These are phyloP conservation scores for Stictocephala bisonia DNA, from an alignment of 2,888 invertebrate species.

Conservation along the genomic window DNA sequence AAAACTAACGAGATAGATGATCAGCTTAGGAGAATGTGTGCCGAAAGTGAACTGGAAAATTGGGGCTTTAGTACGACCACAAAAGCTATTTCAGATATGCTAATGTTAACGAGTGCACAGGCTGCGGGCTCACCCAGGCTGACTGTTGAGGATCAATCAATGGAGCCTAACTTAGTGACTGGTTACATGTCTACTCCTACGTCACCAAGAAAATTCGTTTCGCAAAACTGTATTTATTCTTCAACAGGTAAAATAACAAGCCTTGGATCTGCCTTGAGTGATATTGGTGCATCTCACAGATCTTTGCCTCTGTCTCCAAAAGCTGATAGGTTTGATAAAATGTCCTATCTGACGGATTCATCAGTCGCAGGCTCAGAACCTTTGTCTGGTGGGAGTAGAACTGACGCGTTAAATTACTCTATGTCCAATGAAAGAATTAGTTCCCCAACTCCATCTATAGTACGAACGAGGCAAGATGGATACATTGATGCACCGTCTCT, in stretches of 20 bases:
- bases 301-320: constrained; percentile 49
- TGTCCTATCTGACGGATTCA: constrained; percentile 63
- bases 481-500: constrained; percentile 64
- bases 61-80: constrained; percentile 67
- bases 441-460: constrained; percentile 71
- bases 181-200: constrained; percentile 49
- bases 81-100: constrained; percentile 22
- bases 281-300: constrained; percentile 39
- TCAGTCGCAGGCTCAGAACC: constrained; percentile 62
- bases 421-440: constrained; percentile 69
- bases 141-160: background rate
- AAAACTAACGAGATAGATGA: constrained; percentile 76
- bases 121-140: constrained; percentile 32
- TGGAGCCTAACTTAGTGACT: constrained; percentile 5
- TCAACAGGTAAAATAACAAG: constrained; percentile 37
- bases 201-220: constrained; percentile 49
- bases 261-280: background rate
- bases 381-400: constrained; percentile 8
- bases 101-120: constrained; percentile 22
- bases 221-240: constrained; percentile 20
- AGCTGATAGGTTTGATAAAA: constrained; percentile 58
- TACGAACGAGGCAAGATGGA: constrained; percentile 73
- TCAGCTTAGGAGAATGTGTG: constrained; percentile 75
- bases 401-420: constrained; percentile 25
- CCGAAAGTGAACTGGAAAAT: constrained; percentile 71